These are phyloP conservation scores for Daktulosphaira vitifoliae DNA, from an alignment of 1,140 invertebrate species.

Conservation along the genomic window DNA sequence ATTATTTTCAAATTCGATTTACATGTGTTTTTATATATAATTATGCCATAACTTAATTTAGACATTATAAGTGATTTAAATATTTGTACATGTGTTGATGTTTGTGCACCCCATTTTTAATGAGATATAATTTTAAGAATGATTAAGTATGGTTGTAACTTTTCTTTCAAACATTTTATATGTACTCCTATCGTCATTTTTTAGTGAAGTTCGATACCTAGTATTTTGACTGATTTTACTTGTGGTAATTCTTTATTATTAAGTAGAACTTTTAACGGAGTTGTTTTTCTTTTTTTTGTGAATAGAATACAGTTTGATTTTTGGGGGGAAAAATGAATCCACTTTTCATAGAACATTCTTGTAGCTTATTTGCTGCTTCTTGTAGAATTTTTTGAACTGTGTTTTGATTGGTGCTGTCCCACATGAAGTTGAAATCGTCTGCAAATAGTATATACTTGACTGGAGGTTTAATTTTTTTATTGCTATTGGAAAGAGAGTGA, in stretches of 20 bases:
- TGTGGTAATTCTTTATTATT: not conserved
- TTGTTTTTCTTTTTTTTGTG: not conserved
- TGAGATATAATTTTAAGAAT: not conserved
- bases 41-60: conserved; percentile 2
- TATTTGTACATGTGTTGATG: not conserved
- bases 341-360: not conserved
- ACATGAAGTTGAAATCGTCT: not conserved
- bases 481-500: not conserved
- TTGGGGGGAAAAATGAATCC: not conserved
- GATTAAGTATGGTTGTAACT: not conserved
- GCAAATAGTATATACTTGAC: not conserved
- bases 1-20: conserved; percentile 9
- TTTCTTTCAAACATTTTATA: not conserved
- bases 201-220: not conserved
- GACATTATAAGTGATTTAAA: not conserved
- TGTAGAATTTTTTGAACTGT: not conserved
- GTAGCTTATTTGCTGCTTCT: not conserved
- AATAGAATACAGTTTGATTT: conserved; percentile 8
- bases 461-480: not conserved
- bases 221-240: not conserved
- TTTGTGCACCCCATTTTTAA: conserved; percentile 4
- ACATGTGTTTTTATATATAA: not conserved
- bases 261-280: not conserved
- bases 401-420: not conserved
- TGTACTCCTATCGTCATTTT: not conserved